Conservation (phyloP, 2,113 vertebrate species). For the Sylvietta virens region DNA sequence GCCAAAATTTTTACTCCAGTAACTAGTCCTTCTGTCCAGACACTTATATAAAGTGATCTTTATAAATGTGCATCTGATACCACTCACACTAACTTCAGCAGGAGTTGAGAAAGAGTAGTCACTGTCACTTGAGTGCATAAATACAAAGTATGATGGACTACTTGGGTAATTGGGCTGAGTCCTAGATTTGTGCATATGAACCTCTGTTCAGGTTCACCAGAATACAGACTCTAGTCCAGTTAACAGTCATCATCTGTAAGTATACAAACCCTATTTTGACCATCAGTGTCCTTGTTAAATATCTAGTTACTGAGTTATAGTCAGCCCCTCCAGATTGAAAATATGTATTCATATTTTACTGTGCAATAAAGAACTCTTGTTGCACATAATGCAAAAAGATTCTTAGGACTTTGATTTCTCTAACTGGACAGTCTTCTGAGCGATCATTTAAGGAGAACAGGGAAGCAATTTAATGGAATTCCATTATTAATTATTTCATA, state of each 20-base stretch:
- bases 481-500: constrained; percentile 30
- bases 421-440: not conserved
- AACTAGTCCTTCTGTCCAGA: not conserved
- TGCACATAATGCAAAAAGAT: not conserved
- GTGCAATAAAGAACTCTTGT: not conserved
- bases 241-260: not conserved
- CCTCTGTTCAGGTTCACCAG: not conserved
- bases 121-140: not conserved
- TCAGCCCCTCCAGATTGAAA: not conserved
- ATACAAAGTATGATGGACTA: not conserved
- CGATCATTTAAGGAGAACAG: not conserved
- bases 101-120: not conserved
- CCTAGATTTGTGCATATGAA: not conserved
- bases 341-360: not conserved
- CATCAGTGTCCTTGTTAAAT: not conserved
- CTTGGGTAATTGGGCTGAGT: not conserved
- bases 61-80: not conserved
- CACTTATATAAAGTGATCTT: not conserved
- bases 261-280: not conserved
- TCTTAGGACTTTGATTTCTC: not conserved
- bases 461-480: constrained; percentile 5
- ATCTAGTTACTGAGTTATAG: not conserved
- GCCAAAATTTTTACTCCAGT: not conserved
- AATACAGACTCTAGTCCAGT: not conserved
- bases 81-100: not conserved